Percentiles rank a stretch among this genome's conserved stretches.
phyloP scores from a whole-genome alignment of 23 tunicate species.

The Halocynthia roretzi region DNA sequence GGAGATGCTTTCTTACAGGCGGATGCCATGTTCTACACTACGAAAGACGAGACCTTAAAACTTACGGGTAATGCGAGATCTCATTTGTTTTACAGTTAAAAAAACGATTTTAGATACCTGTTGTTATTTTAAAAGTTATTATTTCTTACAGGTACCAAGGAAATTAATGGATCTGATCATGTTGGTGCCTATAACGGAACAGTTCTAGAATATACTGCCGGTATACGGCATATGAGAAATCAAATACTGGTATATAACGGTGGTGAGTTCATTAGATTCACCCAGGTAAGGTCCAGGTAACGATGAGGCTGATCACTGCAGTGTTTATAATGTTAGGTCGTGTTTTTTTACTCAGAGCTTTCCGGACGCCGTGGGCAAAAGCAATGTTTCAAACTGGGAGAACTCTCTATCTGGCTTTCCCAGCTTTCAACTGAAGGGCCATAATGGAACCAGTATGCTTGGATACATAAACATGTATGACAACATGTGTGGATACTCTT shows the following conservation, averaged over 20 bases:
- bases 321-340: neutral
- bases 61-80: conserved; percentile 21
- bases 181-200: conserved; percentile 52
- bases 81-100: too few species aligned
- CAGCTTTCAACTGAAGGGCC: conserved; percentile 31
- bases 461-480: conserved; percentile 50
- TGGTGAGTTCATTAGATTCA: conserved; percentile 56
- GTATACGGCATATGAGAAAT: conserved; percentile 29
- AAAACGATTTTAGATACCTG: neutral
- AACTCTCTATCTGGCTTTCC: conserved; percentile 58
- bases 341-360: conserved; percentile 28
- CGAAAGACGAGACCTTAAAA: conserved; percentile 41
- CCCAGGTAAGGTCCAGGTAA: conserved; percentile 34
- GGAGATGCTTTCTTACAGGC: conserved; percentile 58
- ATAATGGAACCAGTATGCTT: conserved; percentile 4
- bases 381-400: conserved; percentile 50
- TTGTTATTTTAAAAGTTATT: too few species aligned
- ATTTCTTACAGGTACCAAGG: conserved; percentile 26
- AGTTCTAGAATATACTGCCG: conserved; percentile 33
- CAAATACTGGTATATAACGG: conserved; percentile 50
- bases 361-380: conserved; percentile 36
- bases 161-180: conserved; percentile 34
- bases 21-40: conserved; percentile 27
- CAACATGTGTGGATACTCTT: conserved; percentile 57
- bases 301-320: neutral